Base-by-base conservation (phyloP, 2,888 invertebrate genomes). In the Biston stratarius region DNA sequence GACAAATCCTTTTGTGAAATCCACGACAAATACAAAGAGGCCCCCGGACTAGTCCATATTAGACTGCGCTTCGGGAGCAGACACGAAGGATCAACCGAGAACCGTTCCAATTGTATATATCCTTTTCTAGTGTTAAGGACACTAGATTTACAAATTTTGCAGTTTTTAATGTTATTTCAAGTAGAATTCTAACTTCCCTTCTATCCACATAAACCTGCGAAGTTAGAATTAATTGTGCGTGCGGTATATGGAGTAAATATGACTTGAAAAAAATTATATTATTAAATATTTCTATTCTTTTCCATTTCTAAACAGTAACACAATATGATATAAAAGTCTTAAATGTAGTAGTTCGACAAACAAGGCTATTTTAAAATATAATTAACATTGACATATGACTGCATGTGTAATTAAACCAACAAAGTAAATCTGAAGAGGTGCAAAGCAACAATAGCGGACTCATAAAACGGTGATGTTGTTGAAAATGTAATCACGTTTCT, bases 1-100 rank as follows among this genome's bases (percentile, higher is more conserved):
- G 74, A 78, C 84, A 91, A 93, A 92, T 91, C 93, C 92, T 89
- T 88, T 86, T 80, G 84, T 79, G 83, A 85, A 86, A 87, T 87
- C 84, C 83, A 77, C 81, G 83, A 86, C 86, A 88, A 88, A 90
- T 86, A 84, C 85, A 85, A 85, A 84, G 83, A 85, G 82, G 74
- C 77, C 75, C n/a, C 69, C 73, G 71, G 67, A 61, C 64, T 73
- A 67, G 72, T 59, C 74, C 69, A 73, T 74, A 75, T 82, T 75
- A 67, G 70, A 62, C 61, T 65, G 42, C 64, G 70, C 65, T 64
- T 59, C 61, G 61, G 59, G 64, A 59, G 14, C 56, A 64, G 61
- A 62, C 69, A 60, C 51, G 67, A 61, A 68, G 67, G 63, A 60
- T 67, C 63, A 60, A 59, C 49, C 36, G 57, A 45, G 45, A 51